Evolutionary conservation across 35 echinoderm and acorn worm genomes (phyloP).

Genomic region (Acanthaster planci): DNA sequence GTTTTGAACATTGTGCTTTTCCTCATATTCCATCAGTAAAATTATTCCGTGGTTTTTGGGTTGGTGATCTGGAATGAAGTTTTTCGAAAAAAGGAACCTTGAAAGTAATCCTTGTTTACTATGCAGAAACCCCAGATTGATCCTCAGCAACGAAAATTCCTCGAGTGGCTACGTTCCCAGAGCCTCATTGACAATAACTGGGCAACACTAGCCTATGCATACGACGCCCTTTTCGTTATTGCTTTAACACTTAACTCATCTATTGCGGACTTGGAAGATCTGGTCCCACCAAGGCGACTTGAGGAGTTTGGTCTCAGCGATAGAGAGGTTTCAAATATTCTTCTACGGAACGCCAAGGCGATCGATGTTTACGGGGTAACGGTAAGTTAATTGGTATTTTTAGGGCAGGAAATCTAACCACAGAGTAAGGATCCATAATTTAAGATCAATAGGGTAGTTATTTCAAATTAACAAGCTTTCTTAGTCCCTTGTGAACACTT

Average conservation of each 20-base stretch:
- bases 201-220: constrained; percentile 44
- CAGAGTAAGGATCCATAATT: too few relatives aligned
- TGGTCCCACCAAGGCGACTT: neutral
- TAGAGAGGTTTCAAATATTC: neutral
- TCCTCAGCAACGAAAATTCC: neutral
- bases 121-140: neutral
- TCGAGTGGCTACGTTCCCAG: constrained; percentile 8
- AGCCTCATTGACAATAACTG: constrained; percentile 28
- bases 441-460: too few relatives aligned
- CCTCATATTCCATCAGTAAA: too few relatives aligned
- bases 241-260: constrained; percentile 41
- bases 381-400: neutral
- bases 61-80: too few relatives aligned
- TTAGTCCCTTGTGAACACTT: too few relatives aligned
- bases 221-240: constrained; percentile 48
- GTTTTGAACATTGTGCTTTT: too few relatives aligned
- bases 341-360: constrained; percentile 17
- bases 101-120: too few relatives aligned
- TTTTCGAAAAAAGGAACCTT: too few relatives aligned
- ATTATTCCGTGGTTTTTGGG: too few relatives aligned
- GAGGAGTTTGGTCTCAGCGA: constrained; percentile 25
- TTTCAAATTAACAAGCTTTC: too few relatives aligned
- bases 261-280: constrained; percentile 17
- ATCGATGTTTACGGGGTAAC: constrained; percentile 37
- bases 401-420: too few relatives aligned